Evolutionary conservation across 2,888 invertebrate genomes (phyloP).

Genomic region (Meiosimyza decipiens): DNA sequence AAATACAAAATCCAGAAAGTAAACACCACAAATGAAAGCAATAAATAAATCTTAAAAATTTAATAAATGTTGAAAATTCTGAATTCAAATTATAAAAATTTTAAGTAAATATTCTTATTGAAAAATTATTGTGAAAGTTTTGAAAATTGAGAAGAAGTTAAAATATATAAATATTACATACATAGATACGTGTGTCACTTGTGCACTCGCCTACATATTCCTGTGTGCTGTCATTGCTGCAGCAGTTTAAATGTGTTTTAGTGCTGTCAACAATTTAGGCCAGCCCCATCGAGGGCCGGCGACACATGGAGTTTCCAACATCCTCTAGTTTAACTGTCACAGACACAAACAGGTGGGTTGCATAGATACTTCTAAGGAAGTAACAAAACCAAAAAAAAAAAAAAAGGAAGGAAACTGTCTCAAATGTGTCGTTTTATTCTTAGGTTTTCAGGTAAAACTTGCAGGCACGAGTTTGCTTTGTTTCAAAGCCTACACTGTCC

Average conservation of each 20-base stretch:
- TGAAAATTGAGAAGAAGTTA: too few relatives aligned
- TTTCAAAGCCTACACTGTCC: too few relatives aligned
- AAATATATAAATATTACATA: too few relatives aligned
- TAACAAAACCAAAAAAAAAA: background rate
- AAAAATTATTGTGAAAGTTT: too few relatives aligned
- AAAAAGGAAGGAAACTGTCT: too few relatives aligned
- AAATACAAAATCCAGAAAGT: background rate
- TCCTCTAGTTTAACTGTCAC: slow-evolving; percentile 58
- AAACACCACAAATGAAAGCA: background rate
- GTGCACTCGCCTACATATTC: background rate
- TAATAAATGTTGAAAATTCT: background rate
- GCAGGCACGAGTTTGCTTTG: too few relatives aligned
- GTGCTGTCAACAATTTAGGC: slow-evolving; percentile 62
- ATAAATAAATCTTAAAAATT: background rate
- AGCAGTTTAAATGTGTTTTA: slow-evolving; percentile 67
- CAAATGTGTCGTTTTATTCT: too few relatives aligned
- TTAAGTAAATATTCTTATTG: too few relatives aligned
- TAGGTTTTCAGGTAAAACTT: too few relatives aligned
- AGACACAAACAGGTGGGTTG: slow-evolving; percentile 57
- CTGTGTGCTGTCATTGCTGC: slow-evolving; percentile 38
- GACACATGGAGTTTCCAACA: slow-evolving; percentile 67
- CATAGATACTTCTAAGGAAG: background rate
- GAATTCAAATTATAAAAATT: background rate
- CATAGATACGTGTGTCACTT: background rate
- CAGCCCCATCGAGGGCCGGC: slow-evolving; percentile 68